Conservation (phyloP, 1,140 invertebrate species). For the Mercenaria mercenaria region DNA sequence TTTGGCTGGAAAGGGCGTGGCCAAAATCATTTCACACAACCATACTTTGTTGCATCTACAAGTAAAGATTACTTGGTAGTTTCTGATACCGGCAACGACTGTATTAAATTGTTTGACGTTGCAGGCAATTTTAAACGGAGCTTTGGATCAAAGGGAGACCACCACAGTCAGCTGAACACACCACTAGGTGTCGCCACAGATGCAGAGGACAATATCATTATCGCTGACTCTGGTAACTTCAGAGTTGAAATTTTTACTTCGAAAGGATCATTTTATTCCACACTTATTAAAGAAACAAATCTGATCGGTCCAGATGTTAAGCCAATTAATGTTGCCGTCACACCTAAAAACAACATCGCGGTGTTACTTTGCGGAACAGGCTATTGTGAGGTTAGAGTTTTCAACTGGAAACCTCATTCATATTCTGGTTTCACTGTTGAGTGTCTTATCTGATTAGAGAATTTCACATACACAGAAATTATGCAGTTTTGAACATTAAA, state of each 20-base stretch:
- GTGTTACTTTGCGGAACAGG: constrained; percentile 79
- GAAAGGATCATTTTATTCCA: constrained; percentile 74
- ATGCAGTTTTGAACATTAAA: too few relatives aligned
- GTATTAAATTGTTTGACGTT: constrained; percentile 81
- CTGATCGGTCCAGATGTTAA: constrained; percentile 76
- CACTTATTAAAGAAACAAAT: constrained; percentile 75
- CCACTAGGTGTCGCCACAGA: constrained; percentile 99
- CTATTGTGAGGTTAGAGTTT: constrained; percentile 80
- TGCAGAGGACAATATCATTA: constrained; percentile 98
- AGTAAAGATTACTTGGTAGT: constrained; percentile 81
- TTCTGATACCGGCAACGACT: constrained; percentile 80
- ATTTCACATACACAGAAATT: too few relatives aligned
- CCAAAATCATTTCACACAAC: constrained; percentile 88
- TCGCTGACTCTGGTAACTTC: constrained; percentile 99
- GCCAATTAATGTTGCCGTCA: constrained; percentile 81
- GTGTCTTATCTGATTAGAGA: neutral
- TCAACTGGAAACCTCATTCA: constrained; percentile 47
- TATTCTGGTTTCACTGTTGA: neutral
- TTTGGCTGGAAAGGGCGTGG: constrained; percentile 97
- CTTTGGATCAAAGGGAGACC: constrained; percentile 76
- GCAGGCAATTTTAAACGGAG: constrained; percentile 80
- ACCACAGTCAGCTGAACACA: constrained; percentile 92
- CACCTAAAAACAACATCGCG: constrained; percentile 77
- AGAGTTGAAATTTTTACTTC: constrained; percentile 96
- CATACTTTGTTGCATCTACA: constrained; percentile 78